Percentiles rank a stretch among this genome's conserved stretches.
Evolutionary conservation across 1,140 invertebrate genomes (phyloP).

Genomic region (Bombus sibiricus): DNA sequence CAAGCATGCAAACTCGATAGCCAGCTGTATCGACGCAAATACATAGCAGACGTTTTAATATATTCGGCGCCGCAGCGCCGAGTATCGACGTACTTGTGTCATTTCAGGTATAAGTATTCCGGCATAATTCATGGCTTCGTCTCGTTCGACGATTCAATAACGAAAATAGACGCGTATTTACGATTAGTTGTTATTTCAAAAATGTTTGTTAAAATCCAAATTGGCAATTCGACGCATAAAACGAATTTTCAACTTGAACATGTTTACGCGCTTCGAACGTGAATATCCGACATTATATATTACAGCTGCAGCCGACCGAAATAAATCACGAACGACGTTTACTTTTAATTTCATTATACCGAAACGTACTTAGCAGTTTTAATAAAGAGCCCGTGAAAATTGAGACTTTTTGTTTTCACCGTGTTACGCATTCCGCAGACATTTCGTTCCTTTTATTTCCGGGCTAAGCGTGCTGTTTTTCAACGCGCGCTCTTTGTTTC

Average conservation of each 20-base stretch:
- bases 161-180: neutral
- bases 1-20: constrained; percentile 13
- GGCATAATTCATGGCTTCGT: neutral
- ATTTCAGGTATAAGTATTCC: constrained; percentile 12
- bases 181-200: no score
- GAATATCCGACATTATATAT: neutral
- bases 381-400: constrained; percentile 32
- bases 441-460: constrained; percentile 10
- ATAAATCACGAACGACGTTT: constrained; percentile 48
- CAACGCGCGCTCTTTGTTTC: neutral
- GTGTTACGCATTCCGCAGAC: neutral
- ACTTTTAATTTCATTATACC: constrained; percentile 46
- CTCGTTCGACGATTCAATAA: neutral
- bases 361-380: constrained; percentile 37
- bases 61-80: constrained; percentile 62
- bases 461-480: neutral
- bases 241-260: neutral
- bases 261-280: no score
- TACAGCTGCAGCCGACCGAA: neutral
- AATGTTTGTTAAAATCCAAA: neutral
- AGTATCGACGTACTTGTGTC: constrained; percentile 54
- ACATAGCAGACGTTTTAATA: constrained; percentile 59
- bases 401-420: neutral
- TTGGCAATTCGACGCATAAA: neutral
- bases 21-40: neutral